Percentiles rank a stretch among this genome's conserved stretches.
phyloP scores from a whole-genome alignment of 2,113 vertebrate genomes.

The Okapia johnstoni region DNA sequence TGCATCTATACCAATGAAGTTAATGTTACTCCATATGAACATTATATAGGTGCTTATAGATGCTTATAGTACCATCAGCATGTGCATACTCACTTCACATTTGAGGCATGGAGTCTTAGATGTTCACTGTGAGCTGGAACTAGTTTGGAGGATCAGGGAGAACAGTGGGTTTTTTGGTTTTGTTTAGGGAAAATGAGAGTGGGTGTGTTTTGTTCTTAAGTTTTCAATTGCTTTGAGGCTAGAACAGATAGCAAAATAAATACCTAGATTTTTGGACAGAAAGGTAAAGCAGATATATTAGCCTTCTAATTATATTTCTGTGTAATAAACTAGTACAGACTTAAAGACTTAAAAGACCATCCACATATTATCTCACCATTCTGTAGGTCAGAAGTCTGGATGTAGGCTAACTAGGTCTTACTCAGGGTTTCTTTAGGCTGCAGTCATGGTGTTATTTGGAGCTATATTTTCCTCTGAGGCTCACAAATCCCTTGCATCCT shows the following conservation, averaged over 20 bases:
- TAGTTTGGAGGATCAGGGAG: neutral
- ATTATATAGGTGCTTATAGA: neutral
- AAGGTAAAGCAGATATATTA: neutral
- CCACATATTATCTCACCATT: neutral
- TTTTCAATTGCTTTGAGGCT: neutral
- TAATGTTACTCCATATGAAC: neutral
- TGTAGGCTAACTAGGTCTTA: fast-evolving
- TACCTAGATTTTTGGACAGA: neutral
- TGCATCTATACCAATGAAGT: neutral
- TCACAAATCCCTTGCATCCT: neutral
- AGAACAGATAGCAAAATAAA: neutral
- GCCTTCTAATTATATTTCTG: neutral
- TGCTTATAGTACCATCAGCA: neutral
- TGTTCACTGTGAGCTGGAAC: neutral
- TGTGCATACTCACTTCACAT: neutral
- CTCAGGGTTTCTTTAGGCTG: neutral
- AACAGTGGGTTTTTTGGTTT: neutral
- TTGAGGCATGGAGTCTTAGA: neutral
- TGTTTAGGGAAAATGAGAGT: neutral
- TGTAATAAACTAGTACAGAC: neutral
- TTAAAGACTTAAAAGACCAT: neutral
- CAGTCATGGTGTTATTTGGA: neutral
- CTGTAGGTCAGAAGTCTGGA: neutral
- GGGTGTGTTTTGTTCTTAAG: neutral
- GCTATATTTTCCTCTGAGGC: neutral